These are phyloP conservation scores for Macroglossus sobrinus DNA, from an alignment of 2,113 vertebrate species.

Conservation along the genomic window DNA sequence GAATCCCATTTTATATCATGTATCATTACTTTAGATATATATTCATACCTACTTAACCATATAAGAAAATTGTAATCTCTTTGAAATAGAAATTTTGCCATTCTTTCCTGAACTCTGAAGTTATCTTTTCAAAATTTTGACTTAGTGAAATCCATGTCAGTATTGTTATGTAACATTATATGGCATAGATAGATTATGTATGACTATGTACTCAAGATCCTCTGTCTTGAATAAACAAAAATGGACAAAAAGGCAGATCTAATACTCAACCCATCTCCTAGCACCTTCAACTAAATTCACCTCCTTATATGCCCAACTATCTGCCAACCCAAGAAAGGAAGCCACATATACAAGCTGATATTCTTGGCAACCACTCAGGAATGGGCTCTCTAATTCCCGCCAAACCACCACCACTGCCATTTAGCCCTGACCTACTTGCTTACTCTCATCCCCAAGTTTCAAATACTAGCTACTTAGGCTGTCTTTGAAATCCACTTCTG, in stretches of 20 bases:
- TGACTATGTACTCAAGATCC: background rate
- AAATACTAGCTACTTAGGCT: conserved; percentile 3
- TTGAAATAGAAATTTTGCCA: background rate
- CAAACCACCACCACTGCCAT: conserved; percentile 37
- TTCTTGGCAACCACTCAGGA: conserved; percentile 53
- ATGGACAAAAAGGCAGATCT: background rate
- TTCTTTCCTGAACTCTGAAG: background rate
- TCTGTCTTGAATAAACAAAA: background rate
- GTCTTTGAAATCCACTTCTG: conserved; percentile 30
- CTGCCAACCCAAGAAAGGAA: conserved; percentile 38
- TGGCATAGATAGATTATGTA: background rate
- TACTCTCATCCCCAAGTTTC: background rate
- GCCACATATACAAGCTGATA: conserved; percentile 30
- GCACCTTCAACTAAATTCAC: background rate
- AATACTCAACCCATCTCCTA: background rate
- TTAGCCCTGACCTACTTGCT: conserved; percentile 39
- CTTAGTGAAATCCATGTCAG: background rate
- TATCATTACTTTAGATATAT: background rate
- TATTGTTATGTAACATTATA: background rate
- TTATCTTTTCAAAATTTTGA: background rate
- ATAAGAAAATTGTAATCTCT: background rate
- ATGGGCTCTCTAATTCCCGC: conserved; percentile 5
- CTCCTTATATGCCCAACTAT: background rate
- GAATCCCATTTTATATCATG: background rate
- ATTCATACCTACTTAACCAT: background rate